Evolutionary conservation across 2,888 invertebrate species (phyloP).

Genomic region (Apotomis turbidana): DNA sequence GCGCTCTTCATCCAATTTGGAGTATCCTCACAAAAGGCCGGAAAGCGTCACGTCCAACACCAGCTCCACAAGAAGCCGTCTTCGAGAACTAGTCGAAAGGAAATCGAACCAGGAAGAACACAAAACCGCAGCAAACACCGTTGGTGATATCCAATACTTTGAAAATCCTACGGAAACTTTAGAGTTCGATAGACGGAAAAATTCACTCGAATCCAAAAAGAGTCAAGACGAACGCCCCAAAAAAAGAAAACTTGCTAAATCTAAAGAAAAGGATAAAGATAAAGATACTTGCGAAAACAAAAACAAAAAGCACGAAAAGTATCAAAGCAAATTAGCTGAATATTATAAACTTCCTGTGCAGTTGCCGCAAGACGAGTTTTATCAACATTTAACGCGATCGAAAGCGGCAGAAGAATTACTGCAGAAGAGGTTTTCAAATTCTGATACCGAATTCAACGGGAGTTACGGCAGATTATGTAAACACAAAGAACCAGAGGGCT

Average conservation of each 20-base stretch:
- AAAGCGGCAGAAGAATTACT: conserved; percentile 77
- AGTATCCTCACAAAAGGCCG: conserved; percentile 73
- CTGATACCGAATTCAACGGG: conserved; percentile 77
- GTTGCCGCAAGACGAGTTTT: conserved; percentile 79
- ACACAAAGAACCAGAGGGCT: conserved; percentile 77
- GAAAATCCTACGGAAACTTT: conserved; percentile 80
- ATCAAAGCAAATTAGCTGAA: conserved; percentile 79
- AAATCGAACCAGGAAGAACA: conserved; percentile 81
- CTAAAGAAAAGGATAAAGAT: conserved; percentile 68
- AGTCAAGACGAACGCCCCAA: conserved; percentile 76
- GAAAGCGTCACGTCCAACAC: conserved; percentile 79
- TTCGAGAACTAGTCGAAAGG: conserved; percentile 81
- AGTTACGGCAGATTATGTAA: conserved; percentile 80
- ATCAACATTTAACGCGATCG: conserved; percentile 76
- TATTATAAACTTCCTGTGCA: conserved; percentile 77
- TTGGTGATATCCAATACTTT: conserved; percentile 80
- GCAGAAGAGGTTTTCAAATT: conserved; percentile 76
- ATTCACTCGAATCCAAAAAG: conserved; percentile 73
- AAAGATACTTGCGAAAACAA: conserved; percentile 64
- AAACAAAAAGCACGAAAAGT: conserved; percentile 77
- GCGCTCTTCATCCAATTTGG: conserved; percentile 77
- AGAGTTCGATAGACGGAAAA: conserved; percentile 75
- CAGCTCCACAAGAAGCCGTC: conserved; percentile 82
- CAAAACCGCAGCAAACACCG: conserved; percentile 77
- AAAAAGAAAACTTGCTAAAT: conserved; percentile 73